These are phyloP conservation scores for Drosophila arizonae DNA, from an alignment of 1,140 invertebrate genomes.

Conservation along the genomic window DNA sequence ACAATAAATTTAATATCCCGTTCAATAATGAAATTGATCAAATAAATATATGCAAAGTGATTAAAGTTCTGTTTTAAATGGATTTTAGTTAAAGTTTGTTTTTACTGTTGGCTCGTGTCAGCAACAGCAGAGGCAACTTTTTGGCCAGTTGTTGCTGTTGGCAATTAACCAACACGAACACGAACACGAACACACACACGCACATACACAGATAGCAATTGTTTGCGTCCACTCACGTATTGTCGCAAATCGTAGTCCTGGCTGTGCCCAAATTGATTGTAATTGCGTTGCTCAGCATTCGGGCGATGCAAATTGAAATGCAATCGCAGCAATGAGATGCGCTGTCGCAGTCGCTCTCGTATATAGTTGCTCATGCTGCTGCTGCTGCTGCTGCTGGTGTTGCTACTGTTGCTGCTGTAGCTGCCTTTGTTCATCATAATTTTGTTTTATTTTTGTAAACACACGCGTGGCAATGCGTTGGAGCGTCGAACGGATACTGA, in stretches of 20 bases:
- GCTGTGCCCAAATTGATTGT: slow-evolving; percentile 54
- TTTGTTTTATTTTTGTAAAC: slow-evolving; percentile 4
- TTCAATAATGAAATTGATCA: slow-evolving; percentile 11
- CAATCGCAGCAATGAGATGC: slow-evolving; percentile 57
- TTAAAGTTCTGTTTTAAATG: slow-evolving; percentile 29
- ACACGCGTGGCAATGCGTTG: slow-evolving; percentile 7
- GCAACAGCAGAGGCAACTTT: slow-evolving; percentile 21
- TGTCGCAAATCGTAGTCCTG: slow-evolving; percentile 50
- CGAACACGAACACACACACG: not conserved
- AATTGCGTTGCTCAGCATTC: slow-evolving; percentile 29
- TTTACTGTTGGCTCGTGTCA: not conserved
- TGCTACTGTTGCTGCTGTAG: not conserved
- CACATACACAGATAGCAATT: not conserved
- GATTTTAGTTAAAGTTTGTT: slow-evolving; percentile 31
- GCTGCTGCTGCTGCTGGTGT: not conserved
- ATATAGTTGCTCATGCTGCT: slow-evolving; percentile 4
- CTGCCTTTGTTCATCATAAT: slow-evolving; percentile 4
- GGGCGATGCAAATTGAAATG: slow-evolving; percentile 59
- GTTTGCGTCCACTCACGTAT: slow-evolving; percentile 53
- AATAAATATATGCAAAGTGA: slow-evolving; percentile 2
- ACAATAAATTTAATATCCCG: not conserved
- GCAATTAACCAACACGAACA: slow-evolving; percentile 56
- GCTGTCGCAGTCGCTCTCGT: slow-evolving; percentile 3
- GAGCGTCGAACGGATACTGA: not conserved
- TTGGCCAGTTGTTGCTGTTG: slow-evolving; percentile 35